A percentile compares a stretch with the other conserved stretches of the same genome.
phyloP scores from a whole-genome alignment of 2,797 vertebrate genomes.

The Crocidura indochinensis region DNA sequence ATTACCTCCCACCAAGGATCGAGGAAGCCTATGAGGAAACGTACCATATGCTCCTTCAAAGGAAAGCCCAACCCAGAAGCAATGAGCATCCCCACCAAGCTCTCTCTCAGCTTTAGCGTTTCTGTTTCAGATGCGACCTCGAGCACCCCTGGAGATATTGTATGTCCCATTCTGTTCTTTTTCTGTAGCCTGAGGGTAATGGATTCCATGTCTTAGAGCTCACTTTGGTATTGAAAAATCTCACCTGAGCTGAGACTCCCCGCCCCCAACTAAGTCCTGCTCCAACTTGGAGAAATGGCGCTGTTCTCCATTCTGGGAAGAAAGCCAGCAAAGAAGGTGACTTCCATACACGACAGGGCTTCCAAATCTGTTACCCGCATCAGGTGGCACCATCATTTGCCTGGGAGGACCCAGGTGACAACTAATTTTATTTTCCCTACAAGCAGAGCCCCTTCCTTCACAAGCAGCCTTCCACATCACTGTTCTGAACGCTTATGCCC shows the following conservation, averaged over 20 bases:
- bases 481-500: no score
- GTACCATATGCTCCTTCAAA: neutral
- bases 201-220: no score
- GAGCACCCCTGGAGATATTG: constrained; percentile 25
- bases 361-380: no score
- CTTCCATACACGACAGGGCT: neutral
- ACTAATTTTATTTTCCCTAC: no score
- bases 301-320: neutral
- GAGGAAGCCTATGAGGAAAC: neutral
- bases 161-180: neutral
- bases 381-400: no score
- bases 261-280: constrained; percentile 18
- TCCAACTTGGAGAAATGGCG: neutral
- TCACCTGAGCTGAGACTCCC: neutral
- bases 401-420: no score
- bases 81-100: neutral
- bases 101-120: constrained; percentile 10
- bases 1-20: constrained; percentile 31
- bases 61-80: constrained; percentile 18
- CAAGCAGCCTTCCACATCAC: no score
- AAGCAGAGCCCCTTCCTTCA: no score
- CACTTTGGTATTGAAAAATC: constrained; percentile 12
- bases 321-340: neutral
- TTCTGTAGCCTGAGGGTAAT: neutral
- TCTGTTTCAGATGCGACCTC: neutral